Conservation (phyloP, 2,113 vertebrate genomes). For the Chamaetylas fuelleborni region DNA sequence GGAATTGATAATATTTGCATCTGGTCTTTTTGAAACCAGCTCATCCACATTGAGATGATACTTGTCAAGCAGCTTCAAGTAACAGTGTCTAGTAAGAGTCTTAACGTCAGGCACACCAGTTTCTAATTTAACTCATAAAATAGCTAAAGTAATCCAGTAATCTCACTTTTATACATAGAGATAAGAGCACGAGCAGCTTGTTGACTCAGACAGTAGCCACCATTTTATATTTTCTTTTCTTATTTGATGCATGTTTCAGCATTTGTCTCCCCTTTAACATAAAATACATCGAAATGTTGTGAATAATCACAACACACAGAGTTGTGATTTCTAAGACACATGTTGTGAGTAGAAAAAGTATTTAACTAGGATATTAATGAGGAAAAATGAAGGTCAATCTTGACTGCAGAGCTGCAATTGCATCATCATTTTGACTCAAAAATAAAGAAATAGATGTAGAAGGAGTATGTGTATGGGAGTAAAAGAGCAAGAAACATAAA, state of each 20-base stretch:
- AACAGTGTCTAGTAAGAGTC: background rate
- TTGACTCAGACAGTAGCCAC: background rate
- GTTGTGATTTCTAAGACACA: background rate
- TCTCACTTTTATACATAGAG: background rate
- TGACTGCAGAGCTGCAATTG: background rate
- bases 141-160: background rate
- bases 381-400: background rate
- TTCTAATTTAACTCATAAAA: conserved; percentile 17
- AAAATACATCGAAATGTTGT: background rate
- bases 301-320: background rate
- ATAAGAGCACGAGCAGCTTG: fast-evolving
- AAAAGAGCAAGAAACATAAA: background rate
- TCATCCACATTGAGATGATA: background rate
- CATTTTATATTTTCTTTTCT: background rate
- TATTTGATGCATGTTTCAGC: background rate
- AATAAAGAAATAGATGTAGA: background rate
- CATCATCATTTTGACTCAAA: background rate
- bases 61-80: background rate
- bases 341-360: background rate
- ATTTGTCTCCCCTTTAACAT: background rate
- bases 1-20: background rate
- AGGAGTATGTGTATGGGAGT: background rate
- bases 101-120: background rate
- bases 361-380: background rate
- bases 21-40: background rate